phyloP scores from a whole-genome alignment of 2,888 invertebrate species.

The Epinotia brunnichana region DNA sequence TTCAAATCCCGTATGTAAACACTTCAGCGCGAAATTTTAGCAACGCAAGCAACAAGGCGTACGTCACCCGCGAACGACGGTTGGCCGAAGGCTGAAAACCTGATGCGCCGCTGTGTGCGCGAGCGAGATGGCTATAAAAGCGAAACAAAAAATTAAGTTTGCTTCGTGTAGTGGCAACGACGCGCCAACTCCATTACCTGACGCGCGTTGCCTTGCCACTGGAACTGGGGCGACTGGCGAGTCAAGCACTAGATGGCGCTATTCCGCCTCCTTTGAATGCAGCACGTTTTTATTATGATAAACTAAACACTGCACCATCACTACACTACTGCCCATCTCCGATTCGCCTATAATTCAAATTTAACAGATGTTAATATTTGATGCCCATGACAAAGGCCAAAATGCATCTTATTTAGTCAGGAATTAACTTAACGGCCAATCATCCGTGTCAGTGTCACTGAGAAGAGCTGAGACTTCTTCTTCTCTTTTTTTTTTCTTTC shows the following conservation, averaged over 20 bases:
- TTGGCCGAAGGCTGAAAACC: constrained; percentile 69
- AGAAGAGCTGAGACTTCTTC: no score
- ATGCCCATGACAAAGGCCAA: no score
- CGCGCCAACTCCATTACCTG: constrained; percentile 40
- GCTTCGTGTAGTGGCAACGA: constrained; percentile 39
- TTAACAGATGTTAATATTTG: no score
- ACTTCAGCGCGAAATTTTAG: constrained; percentile 68
- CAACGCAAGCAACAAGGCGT: constrained; percentile 54
- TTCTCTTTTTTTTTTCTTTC: no score
- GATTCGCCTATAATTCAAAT: not conserved
- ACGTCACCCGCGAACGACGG: constrained; percentile 70
- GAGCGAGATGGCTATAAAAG: constrained; percentile 35
- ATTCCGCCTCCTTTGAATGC: constrained; percentile 25
- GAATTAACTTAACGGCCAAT: no score
- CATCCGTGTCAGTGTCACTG: no score
- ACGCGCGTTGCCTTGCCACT: constrained; percentile 22
- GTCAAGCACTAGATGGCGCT: constrained; percentile 41
- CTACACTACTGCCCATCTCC: not conserved
- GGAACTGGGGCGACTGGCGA: constrained; percentile 26
- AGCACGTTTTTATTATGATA: constrained; percentile 17
- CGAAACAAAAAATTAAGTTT: constrained; percentile 40
- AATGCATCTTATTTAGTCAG: no score
- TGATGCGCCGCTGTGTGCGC: constrained; percentile 37
- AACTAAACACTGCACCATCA: not conserved
- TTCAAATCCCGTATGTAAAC: constrained; percentile 65